These are phyloP conservation scores for Seriola aureovittata DNA, from an alignment of 2,113 vertebrate genomes.

Conservation along the genomic window DNA sequence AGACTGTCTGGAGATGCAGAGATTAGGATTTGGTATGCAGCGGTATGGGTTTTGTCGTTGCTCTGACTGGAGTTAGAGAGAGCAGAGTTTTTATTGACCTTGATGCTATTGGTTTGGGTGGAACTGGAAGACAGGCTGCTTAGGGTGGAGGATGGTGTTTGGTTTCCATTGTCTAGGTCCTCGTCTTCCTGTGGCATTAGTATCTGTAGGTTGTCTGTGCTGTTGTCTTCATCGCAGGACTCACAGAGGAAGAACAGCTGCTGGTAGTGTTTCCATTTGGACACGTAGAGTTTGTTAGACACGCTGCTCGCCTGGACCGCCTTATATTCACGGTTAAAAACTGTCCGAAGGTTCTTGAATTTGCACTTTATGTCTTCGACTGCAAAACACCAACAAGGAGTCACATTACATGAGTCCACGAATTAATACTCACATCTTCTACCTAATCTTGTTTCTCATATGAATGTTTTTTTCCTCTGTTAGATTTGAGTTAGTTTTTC, in stretches of 20 bases:
- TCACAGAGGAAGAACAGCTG: constrained; percentile 73
- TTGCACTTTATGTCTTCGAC: constrained; percentile 75
- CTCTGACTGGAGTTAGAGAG: constrained; percentile 5
- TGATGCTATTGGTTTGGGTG: constrained; percentile 11
- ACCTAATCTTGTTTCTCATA: too few relatives aligned
- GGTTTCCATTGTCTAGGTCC: constrained; percentile 25
- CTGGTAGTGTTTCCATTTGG: constrained; percentile 77
- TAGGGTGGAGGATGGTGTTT: constrained; percentile 11
- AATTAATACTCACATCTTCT: too few relatives aligned
- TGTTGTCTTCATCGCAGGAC: constrained; percentile 61
- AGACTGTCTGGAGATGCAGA: constrained; percentile 17
- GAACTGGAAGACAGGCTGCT: constrained; percentile 48
- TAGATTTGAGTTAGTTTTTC: too few relatives aligned
- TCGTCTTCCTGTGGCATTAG: constrained; percentile 27
- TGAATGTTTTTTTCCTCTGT: too few relatives aligned
- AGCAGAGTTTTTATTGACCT: background rate
- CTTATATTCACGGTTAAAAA: constrained; percentile 73
- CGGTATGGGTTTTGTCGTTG: background rate
- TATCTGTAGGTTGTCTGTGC: constrained; percentile 16
- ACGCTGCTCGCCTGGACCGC: constrained; percentile 36
- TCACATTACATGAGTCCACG: background rate
- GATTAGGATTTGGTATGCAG: constrained; percentile 28
- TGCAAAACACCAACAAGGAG: constrained; percentile 42
- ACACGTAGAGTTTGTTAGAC: constrained; percentile 46
- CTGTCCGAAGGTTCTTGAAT: constrained; percentile 76